Conservation (phyloP, 1,140 invertebrate species). For the Plutomurus gul region DNA sequence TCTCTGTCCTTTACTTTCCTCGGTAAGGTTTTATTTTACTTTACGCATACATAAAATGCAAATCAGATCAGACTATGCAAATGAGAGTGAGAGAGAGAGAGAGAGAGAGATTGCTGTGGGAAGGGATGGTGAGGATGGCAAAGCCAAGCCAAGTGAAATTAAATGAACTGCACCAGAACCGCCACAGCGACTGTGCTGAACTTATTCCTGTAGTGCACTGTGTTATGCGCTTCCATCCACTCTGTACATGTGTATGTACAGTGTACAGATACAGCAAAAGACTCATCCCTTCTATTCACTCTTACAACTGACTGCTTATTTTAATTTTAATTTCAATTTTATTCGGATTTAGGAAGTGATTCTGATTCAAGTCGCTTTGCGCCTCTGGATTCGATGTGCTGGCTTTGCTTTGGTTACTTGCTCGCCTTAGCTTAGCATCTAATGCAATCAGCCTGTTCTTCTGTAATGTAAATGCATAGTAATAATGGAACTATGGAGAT, state of each 20-base stretch:
- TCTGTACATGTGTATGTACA: background rate
- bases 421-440: background rate
- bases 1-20: background rate
- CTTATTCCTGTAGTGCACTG: too few species aligned
- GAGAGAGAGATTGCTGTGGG: conserved; percentile 7
- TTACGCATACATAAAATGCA: conserved; percentile 31
- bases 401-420: background rate
- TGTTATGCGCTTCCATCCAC: background rate
- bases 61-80: conserved; percentile 31
- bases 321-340: conserved; percentile 31
- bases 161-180: conserved; percentile 1
- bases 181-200: background rate
- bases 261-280: background rate
- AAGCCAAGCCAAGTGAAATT: conserved; percentile 12
- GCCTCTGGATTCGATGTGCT: background rate
- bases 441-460: conserved; percentile 13
- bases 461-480: conserved; percentile 1
- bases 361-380: background rate
- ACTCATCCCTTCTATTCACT: conserved; percentile 4
- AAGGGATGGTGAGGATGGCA: conserved; percentile 10
- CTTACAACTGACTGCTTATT: conserved; percentile 5
- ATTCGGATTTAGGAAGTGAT: conserved; percentile 22
- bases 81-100: conserved; percentile 7
- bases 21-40: conserved; percentile 13
- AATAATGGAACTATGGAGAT: background rate